A percentile compares a stretch with the other conserved stretches of the same genome.
phyloP scores from a whole-genome alignment of 1,140 invertebrate genomes.

The Microplitis mediator region DNA sequence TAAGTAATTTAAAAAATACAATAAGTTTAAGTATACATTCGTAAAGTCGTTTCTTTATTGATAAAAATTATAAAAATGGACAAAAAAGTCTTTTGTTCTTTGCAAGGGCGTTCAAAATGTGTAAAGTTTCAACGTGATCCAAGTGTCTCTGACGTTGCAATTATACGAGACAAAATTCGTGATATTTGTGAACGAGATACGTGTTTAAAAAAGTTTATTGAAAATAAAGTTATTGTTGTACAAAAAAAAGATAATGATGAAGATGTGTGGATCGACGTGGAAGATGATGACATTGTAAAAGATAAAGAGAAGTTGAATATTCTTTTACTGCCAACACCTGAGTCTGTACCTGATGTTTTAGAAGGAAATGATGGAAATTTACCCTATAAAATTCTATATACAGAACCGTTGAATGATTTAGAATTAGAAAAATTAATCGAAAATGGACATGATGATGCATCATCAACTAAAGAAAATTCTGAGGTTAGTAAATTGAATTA shows the following conservation, averaged over 20 bases:
- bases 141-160: not conserved
- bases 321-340: not conserved
- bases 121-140: not conserved
- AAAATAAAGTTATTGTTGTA: not conserved
- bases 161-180: not conserved
- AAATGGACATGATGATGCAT: not conserved
- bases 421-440: not conserved
- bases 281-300: not conserved
- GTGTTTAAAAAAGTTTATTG: not conserved
- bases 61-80: not conserved
- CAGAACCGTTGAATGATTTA: not conserved
- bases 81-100: not conserved
- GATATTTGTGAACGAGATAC: not conserved
- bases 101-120: not conserved
- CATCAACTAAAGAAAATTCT: not conserved
- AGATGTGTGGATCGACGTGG: not conserved
- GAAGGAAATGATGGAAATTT: not conserved
- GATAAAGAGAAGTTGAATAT: not conserved
- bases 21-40: not conserved
- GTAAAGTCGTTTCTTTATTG: not conserved
- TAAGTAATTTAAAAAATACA: not conserved
- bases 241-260: slow-evolving; percentile 1
- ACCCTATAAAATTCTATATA: not conserved
- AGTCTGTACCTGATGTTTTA: not conserved
- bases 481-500: too few relatives aligned